Evolutionary conservation across 2,113 vertebrate genomes (phyloP).

Genomic region (Paramisgurnus dabryanus): DNA sequence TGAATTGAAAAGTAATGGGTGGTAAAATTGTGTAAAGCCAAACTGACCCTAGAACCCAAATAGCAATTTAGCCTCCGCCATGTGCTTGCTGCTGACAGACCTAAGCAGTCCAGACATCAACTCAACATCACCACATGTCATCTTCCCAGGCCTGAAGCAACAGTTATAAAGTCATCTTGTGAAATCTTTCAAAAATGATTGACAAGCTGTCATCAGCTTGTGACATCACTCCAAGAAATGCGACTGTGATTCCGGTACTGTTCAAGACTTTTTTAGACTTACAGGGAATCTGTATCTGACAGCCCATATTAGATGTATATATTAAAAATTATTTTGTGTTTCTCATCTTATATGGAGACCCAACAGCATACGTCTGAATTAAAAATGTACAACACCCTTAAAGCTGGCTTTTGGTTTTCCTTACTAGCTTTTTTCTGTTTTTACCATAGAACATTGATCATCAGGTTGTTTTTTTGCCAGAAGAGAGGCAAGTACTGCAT

Average conservation of each 20-base stretch:
- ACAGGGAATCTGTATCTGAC: conserved; percentile 41
- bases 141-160: background rate
- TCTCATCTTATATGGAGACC: conserved; percentile 29
- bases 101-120: too few relatives aligned
- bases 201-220: conserved; percentile 41
- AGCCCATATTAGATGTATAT: conserved; percentile 45
- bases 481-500: background rate
- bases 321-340: conserved; percentile 55
- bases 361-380: background rate
- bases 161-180: background rate
- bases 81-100: background rate
- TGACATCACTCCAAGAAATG: conserved; percentile 30
- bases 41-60: background rate
- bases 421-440: conserved; percentile 23
- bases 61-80: background rate
- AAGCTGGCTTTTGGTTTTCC: conserved; percentile 14
- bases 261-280: conserved; percentile 44
- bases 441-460: background rate
- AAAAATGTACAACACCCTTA: background rate
- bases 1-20: background rate
- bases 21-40: background rate
- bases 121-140: background rate
- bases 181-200: conserved; percentile 3
- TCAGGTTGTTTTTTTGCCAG: conserved; percentile 19
- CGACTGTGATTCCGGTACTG: conserved; percentile 17